These are phyloP conservation scores for Tragulus kanchil DNA, from an alignment of 2,113 vertebrate genomes.

Conservation along the genomic window DNA sequence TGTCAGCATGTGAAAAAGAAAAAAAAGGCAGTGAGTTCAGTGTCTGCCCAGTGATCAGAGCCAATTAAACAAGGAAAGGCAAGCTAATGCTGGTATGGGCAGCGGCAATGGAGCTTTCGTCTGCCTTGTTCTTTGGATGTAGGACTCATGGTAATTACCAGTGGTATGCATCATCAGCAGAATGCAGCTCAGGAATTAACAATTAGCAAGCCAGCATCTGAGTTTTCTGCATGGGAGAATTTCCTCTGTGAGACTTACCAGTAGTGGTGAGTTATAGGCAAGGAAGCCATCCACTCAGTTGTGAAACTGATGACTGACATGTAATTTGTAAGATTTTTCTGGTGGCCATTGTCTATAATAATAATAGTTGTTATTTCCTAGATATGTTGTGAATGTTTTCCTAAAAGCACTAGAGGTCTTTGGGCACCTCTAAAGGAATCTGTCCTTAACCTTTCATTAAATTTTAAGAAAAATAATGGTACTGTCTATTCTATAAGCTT, in stretches of 20 bases:
- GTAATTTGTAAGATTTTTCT: background rate
- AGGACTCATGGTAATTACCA: background rate
- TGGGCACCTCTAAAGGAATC: background rate
- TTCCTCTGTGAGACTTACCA: background rate
- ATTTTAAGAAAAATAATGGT: background rate
- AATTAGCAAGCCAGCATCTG: background rate
- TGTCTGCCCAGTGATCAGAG: background rate
- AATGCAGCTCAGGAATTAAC: background rate
- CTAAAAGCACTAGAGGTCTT: background rate
- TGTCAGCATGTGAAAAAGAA: slow-evolving; percentile 8
- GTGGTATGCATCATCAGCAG: background rate
- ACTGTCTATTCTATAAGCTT: background rate
- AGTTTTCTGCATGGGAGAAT: background rate
- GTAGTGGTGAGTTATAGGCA: background rate
- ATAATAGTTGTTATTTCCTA: background rate
- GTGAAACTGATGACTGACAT: background rate
- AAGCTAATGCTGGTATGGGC: background rate
- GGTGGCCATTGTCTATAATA: background rate
- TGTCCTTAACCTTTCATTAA: background rate
- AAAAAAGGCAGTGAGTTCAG: background rate
- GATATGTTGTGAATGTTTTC: background rate
- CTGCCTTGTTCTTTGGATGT: background rate
- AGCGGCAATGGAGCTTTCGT: background rate
- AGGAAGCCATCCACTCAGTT: background rate
- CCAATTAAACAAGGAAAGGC: background rate